Evolutionary conservation across 1,140 invertebrate species (phyloP).

Genomic region (Heliconius nattereri): DNA sequence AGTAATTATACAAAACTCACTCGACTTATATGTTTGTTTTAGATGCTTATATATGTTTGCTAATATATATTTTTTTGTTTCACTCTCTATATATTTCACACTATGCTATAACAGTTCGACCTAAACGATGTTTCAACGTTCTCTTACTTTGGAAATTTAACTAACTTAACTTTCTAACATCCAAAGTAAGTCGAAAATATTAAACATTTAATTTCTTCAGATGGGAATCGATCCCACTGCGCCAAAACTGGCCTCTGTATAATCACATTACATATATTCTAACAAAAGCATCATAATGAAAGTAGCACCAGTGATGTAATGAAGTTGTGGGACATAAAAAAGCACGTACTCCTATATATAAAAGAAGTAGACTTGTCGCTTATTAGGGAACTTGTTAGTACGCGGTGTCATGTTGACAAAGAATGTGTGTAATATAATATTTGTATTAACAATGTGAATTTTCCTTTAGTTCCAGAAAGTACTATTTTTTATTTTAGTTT

Average conservation of each 20-base stretch:
- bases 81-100: not conserved
- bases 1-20: not conserved
- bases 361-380: not conserved
- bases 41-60: too few relatives aligned
- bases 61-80: too few relatives aligned
- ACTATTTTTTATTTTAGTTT: not conserved
- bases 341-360: not conserved
- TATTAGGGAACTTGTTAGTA: slow-evolving; percentile 8
- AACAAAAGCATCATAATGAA: not conserved
- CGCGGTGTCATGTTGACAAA: slow-evolving; percentile 8
- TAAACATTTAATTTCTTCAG: not conserved
- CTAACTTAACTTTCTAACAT: too few relatives aligned
- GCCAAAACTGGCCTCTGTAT: not conserved
- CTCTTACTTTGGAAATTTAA: too few relatives aligned
- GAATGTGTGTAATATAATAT: not conserved
- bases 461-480: not conserved
- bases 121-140: too few relatives aligned
- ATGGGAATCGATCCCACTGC: not conserved
- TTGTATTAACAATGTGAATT: not conserved
- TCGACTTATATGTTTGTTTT: not conserved
- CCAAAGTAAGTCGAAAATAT: not conserved
- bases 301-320: not conserved
- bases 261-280: not conserved
- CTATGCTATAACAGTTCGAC: too few relatives aligned
- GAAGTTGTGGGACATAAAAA: not conserved